Conservation (phyloP, 2,888 invertebrate species). For the Melanargia galathea region DNA sequence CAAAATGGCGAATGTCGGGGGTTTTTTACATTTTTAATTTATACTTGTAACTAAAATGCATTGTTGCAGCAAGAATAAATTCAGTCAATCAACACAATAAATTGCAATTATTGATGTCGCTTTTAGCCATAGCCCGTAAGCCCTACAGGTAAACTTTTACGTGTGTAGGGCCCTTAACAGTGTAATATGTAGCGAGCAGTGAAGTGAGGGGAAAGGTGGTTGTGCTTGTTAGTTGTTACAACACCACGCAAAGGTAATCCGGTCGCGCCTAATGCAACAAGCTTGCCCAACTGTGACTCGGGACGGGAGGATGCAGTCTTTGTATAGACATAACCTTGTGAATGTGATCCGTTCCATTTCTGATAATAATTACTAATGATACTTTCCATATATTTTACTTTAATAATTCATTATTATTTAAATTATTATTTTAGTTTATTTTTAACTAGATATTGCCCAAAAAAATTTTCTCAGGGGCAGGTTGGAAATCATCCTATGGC, state of each 20-base stretch:
- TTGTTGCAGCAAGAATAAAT: too few relatives aligned
- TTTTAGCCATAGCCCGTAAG: too few relatives aligned
- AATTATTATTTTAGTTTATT: too few relatives aligned
- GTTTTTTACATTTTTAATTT: too few relatives aligned
- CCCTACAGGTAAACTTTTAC: neutral
- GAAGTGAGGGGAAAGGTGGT: slow-evolving; percentile 37
- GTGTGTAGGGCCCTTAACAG: neutral
- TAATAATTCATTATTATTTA: too few relatives aligned
- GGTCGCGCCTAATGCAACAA: slow-evolving; percentile 31
- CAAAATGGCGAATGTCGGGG: too few relatives aligned
- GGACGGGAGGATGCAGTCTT: slow-evolving; percentile 15
- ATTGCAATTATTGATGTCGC: too few relatives aligned
- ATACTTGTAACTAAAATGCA: too few relatives aligned
- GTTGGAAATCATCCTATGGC: too few relatives aligned
- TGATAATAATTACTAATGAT: neutral
- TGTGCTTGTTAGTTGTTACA: slow-evolving; percentile 25
- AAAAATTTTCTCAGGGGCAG: too few relatives aligned
- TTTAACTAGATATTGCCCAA: too few relatives aligned
- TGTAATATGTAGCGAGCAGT: neutral
- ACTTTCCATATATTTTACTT: neutral
- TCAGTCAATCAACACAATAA: too few relatives aligned
- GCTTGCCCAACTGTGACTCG: slow-evolving; percentile 25
- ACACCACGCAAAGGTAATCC: slow-evolving; percentile 37
- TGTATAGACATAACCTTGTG: slow-evolving; percentile 12
- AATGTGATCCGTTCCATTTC: neutral